Evolutionary conservation across 2,113 vertebrate species (phyloP), one percentile per base, ranked within the genome.

Genomic region (Pyxicephalus adspersus): DNA sequence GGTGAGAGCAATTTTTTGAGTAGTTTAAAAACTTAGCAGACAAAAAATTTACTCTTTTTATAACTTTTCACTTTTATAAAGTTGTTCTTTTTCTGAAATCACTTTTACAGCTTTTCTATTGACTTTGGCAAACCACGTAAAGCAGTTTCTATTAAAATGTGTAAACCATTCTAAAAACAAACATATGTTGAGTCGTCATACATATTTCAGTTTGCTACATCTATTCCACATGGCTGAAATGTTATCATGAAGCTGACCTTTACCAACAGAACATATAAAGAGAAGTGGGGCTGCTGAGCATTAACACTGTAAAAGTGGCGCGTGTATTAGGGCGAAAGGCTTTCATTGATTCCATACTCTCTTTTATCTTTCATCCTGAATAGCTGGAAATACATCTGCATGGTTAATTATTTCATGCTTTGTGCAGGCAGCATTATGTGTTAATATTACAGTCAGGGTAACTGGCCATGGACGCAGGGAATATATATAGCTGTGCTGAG

Each of bases 381-480:
- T 23, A 29, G 19, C 20, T 34, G 45, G 11, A 3, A 63, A 5
- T 61, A 60, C 67, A 80, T 80, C 66, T 80, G 67, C 52, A 38
- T 63, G 19, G 6, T 63, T 80, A 80, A 72, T 72, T 45, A 34
- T 52, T 80, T 63, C 57, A 72, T 80, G 67, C 78, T 80, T 72
- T 54, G 38, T 23, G 55, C 58, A 72, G 34, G 31, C 23, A 71
- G 64, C 18, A 72, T 64, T 38, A 50, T 80, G 51, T 38, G 64
- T 55, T 64, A 58, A 78, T 29, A 65, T 29, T 11, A 55, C 63
- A 11, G n/a, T 3, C 13, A 13, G 16, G 23, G 52, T 20, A 76
- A 28, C 31, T 16, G 25, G 38, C 54, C 11, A 22, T 18, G 19
- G 54, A 55, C 34, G 22, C 28, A 76, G 23, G 22, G 23, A 50